Evolutionary conservation across 2,113 vertebrate species (phyloP).

Genomic region (Taurulus bubalis): DNA sequence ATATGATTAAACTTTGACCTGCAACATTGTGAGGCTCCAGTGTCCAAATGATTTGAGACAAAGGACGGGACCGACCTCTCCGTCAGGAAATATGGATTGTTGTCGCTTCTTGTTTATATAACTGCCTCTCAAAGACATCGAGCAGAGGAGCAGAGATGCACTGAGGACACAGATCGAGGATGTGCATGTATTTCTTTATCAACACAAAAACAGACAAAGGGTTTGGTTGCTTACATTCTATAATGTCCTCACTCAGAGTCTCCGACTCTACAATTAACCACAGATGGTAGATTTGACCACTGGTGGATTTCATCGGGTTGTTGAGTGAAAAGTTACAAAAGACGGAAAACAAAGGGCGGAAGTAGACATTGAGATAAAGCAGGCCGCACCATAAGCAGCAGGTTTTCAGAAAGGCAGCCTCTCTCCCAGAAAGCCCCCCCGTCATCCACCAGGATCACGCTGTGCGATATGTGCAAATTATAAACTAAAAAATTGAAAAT

Average conservation of each 20-base stretch:
- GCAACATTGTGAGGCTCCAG: not conserved
- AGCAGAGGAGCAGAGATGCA: not conserved
- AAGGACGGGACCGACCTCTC: slow-evolving; percentile 1
- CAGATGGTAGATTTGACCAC: not conserved
- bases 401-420: not conserved
- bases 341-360: not conserved
- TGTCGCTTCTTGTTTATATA: slow-evolving; percentile 24
- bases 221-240: not conserved
- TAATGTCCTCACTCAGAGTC: not conserved
- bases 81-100: slow-evolving; percentile 39
- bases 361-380: slow-evolving; percentile 2
- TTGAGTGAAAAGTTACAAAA: slow-evolving; percentile 6
- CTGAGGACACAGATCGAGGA: not conserved
- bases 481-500: not conserved
- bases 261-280: not conserved
- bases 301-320: not conserved
- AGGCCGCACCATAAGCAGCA: too few species aligned
- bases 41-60: not conserved
- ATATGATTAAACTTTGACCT: slow-evolving; percentile 45
- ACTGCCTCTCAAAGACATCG: slow-evolving; percentile 15
- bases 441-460: not conserved
- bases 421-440: too few species aligned
- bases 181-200: not conserved
- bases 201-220: not conserved
- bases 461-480: not conserved